A percentile compares a stretch with the other conserved stretches of the same genome.
Conservation (phyloP, 2,888 invertebrate genomes). For the Tachina lurida region DNA sequence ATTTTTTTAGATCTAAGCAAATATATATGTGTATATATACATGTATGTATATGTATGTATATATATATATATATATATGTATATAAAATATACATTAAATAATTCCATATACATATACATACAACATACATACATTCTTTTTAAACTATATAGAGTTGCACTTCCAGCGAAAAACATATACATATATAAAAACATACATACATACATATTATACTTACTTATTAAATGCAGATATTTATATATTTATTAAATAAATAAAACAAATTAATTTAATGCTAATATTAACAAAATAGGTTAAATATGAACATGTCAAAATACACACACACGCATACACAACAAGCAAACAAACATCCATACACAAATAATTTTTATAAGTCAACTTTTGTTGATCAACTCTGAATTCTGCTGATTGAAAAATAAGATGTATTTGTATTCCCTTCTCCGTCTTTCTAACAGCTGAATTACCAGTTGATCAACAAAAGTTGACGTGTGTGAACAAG, state of each 20-base stretch:
- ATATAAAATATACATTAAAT: constrained; percentile 49
- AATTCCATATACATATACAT: constrained; percentile 1
- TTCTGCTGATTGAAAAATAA: too few relatives aligned
- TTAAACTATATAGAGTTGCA: constrained; percentile 25
- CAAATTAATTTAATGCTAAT: not conserved
- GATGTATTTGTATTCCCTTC: too few relatives aligned
- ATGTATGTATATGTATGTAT: not conserved
- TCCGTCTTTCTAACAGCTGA: too few relatives aligned
- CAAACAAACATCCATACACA: too few relatives aligned
- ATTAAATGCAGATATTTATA: not conserved
- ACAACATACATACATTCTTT: not conserved
- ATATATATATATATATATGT: not conserved
- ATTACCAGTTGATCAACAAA: too few relatives aligned
- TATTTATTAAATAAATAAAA: not conserved
- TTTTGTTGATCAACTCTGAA: too few relatives aligned
- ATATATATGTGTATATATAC: constrained; percentile 38
- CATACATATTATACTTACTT: constrained; percentile 14
- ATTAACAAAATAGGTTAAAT: not conserved
- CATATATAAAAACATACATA: constrained; percentile 29
- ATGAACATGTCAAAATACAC: too few relatives aligned
- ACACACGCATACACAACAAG: too few relatives aligned
- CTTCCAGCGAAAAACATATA: constrained; percentile 47
- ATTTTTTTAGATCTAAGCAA: constrained; percentile 52
- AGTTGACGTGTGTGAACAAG: too few relatives aligned
- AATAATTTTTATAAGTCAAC: too few relatives aligned